phyloP scores from a whole-genome alignment of 2,797 vertebrate genomes.

The Odontamblyopus rebecca region DNA sequence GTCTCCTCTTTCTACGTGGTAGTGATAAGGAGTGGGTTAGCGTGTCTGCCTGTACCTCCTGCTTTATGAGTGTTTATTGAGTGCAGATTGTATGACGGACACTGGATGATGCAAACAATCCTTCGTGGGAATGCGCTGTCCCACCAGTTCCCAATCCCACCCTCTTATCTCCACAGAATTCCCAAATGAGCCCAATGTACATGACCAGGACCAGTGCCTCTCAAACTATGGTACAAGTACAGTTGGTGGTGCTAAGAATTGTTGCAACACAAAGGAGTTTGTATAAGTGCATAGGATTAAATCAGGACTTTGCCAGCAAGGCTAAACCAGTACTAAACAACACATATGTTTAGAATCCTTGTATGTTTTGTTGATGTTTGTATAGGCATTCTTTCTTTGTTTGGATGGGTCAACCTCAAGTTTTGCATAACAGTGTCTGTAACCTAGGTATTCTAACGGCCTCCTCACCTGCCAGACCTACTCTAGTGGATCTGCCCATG shows the following conservation, averaged over 20 bases:
- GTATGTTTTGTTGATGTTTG: not conserved
- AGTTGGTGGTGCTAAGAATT: not conserved
- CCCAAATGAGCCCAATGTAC: slow-evolving; percentile 55
- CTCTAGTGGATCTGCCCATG: slow-evolving; percentile 38
- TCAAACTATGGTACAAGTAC: not conserved
- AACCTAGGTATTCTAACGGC: slow-evolving; percentile 41
- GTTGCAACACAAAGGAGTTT: not conserved
- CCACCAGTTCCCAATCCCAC: slow-evolving; percentile 71
- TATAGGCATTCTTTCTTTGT: not conserved
- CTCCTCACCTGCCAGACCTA: slow-evolving; percentile 48
- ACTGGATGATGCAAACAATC: slow-evolving; percentile 59
- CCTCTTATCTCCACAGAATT: slow-evolving; percentile 67
- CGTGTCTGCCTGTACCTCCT: slow-evolving; percentile 25
- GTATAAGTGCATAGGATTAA: no score
- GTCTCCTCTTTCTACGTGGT: slow-evolving; percentile 58
- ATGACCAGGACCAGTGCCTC: slow-evolving; percentile 26
- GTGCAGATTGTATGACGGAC: slow-evolving; percentile 58
- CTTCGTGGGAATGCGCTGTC: slow-evolving; percentile 74
- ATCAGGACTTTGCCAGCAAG: no score
- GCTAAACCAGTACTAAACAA: no score
- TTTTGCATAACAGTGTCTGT: slow-evolving; percentile 66
- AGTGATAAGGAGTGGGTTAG: slow-evolving; percentile 58
- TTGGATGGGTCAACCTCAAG: slow-evolving; percentile 48
- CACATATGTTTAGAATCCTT: not conserved
- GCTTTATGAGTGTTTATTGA: slow-evolving; percentile 75